Percentiles rank a stretch among this genome's conserved stretches.
Evolutionary conservation across 2,797 vertebrate genomes (phyloP).

Genomic region (Crenuchus spilurus): DNA sequence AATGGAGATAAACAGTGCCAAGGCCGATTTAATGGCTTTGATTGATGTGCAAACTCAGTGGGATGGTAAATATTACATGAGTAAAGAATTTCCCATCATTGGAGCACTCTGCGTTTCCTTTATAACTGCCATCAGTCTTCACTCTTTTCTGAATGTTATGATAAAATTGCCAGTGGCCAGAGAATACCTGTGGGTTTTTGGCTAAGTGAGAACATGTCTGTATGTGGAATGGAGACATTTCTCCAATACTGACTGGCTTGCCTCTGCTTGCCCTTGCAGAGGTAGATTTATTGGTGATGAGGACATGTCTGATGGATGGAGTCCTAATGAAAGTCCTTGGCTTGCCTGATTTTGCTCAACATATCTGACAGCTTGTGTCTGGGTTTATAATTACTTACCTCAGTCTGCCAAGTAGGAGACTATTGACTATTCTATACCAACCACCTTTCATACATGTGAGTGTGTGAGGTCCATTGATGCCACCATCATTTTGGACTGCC

Average conservation of each 20-base stretch:
- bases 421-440: too few relatives aligned
- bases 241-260: neutral
- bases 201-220: neutral
- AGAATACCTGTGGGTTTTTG: neutral
- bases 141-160: neutral
- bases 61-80: neutral
- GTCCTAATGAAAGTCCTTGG: neutral
- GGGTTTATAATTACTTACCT: neutral
- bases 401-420: too few relatives aligned
- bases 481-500: too few relatives aligned
- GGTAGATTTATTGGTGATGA: conserved; percentile 10
- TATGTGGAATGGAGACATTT: neutral
- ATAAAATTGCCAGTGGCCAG: neutral
- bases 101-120: neutral
- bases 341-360: neutral
- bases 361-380: neutral
- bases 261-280: conserved; percentile 7
- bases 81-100: neutral
- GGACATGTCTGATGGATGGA: neutral
- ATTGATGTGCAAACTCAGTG: neutral
- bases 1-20: too few relatives aligned
- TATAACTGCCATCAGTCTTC: neutral
- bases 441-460: too few relatives aligned
- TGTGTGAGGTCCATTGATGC: too few relatives aligned
- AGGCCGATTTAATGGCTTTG: neutral